phyloP scores from a whole-genome alignment of 2,113 vertebrate genomes.

The Thamnaconus septentrionalis region DNA sequence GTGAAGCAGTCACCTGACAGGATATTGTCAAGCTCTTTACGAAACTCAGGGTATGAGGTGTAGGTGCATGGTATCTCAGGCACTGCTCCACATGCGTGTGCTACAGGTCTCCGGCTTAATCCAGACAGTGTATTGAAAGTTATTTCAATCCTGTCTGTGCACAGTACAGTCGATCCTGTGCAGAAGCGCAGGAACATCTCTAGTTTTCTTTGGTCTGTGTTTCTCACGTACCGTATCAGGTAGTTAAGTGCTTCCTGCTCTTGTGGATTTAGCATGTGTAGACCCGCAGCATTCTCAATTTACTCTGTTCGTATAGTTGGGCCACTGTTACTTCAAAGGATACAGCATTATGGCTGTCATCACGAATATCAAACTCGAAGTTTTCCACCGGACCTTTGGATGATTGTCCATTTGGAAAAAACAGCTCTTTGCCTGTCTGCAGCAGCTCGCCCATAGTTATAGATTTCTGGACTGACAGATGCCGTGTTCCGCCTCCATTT shows the following conservation, averaged over 20 bases:
- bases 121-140: constrained; percentile 20
- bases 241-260: constrained; percentile 23
- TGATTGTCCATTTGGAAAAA: too few relatives aligned
- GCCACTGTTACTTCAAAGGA: too few relatives aligned
- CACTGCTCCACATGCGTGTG: constrained; percentile 1
- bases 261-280: constrained; percentile 5
- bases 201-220: constrained; percentile 13
- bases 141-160: constrained; percentile 28
- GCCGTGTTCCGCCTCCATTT: too few relatives aligned
- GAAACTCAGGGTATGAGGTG: not conserved
- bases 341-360: too few relatives aligned
- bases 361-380: too few relatives aligned
- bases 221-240: constrained; percentile 23
- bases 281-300: too few relatives aligned
- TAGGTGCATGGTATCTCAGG: not conserved
- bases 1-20: not conserved
- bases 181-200: constrained; percentile 17
- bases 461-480: too few relatives aligned
- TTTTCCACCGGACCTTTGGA: too few relatives aligned
- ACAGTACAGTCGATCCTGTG: constrained; percentile 22
- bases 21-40: not conserved
- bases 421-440: too few relatives aligned
- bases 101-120: constrained; percentile 22
- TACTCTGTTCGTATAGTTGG: too few relatives aligned
- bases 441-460: too few relatives aligned